Evolutionary conservation across 2,888 invertebrate genomes (phyloP), one percentile per base, ranked within the genome.

Genomic region (Endotricha flammealis): DNA sequence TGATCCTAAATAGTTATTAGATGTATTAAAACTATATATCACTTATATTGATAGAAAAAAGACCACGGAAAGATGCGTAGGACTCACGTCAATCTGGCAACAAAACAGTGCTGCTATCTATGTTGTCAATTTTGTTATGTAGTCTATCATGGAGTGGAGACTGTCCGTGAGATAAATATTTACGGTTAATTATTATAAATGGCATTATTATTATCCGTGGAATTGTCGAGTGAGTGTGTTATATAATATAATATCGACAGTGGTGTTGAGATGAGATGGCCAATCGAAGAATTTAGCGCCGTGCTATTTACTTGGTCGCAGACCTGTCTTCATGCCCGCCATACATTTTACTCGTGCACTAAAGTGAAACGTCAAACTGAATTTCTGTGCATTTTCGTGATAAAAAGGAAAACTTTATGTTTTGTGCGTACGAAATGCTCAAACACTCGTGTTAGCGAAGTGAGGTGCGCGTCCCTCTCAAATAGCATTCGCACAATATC

Each of bases 41-140:
- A 39, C 55, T 62, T 56, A 61, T 54, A 64, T 58, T 57, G 46
- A 48, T 52, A 57, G 40, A 37, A 46, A 59, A 62, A 50, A 44
- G 44, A 47, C 42, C 45, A 54, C 57, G 59, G 68, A 73, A 73
- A 66, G 74, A 79, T 79, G 77, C 80, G 77, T 80, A 80, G 66
- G 68, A 64, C 73, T 86, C 85, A 87, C 76, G 88, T 88, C 88
- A 85, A 77, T 79, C 80, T 80, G 79, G 82, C 77, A 86, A 85
- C 86, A 80, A 82, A 86, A 85, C 82, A 74, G 89, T 90, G 89
- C 89, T 90, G 92, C 92, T 92, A 91, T 90, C 92, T 93, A 89
- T 90, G 90, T 91, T 92, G 92, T 92, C 92, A 92, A 92, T 91
- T 91, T 80, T 81, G 78, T 77, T 79, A 78, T 74, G 74, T 72